These are phyloP conservation scores for Acomys russatus DNA, from an alignment of 2,797 vertebrate genomes.

Conservation along the genomic window DNA sequence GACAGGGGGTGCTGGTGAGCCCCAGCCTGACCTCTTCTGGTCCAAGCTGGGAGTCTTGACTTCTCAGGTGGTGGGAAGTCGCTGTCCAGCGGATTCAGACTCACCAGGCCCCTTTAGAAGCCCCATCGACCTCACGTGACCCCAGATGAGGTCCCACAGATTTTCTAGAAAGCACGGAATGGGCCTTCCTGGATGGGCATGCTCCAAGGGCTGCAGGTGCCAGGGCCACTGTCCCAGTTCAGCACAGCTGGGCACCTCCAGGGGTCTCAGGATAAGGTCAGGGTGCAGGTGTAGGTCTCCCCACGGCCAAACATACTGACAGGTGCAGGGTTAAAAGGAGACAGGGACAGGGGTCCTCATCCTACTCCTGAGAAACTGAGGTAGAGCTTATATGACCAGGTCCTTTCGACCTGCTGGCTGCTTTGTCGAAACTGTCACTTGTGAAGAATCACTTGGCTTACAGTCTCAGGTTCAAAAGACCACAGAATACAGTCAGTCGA, in stretches of 20 bases:
- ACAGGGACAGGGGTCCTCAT: slow-evolving; percentile 86
- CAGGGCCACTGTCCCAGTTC: background rate
- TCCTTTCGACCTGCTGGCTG: slow-evolving; percentile 97
- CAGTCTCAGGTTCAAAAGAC: slow-evolving; percentile 99
- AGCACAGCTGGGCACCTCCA: accelerated
- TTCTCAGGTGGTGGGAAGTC: background rate
- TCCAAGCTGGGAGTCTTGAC: background rate
- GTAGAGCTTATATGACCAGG: slow-evolving; percentile 96
- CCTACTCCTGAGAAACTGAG: slow-evolving; percentile 94
- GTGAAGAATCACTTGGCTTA: slow-evolving; percentile 99
- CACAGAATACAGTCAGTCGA: slow-evolving; percentile 97
- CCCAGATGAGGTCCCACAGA: background rate
- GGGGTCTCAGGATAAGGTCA: background rate
- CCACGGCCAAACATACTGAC: slow-evolving; percentile 79
- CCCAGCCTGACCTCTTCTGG: background rate
- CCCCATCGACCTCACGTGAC: too few species aligned
- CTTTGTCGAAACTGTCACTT: slow-evolving; percentile 98
- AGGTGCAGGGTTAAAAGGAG: slow-evolving; percentile 88
- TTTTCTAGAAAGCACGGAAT: background rate
- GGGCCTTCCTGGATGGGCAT: background rate
- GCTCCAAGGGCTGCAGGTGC: background rate
- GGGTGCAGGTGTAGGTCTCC: background rate
- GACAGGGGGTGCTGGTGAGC: slow-evolving; percentile 78
- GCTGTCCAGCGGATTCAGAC: background rate
- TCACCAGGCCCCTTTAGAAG: too few species aligned